Conservation (phyloP, 2,113 vertebrate species). For the Gymnarchus niloticus region DNA sequence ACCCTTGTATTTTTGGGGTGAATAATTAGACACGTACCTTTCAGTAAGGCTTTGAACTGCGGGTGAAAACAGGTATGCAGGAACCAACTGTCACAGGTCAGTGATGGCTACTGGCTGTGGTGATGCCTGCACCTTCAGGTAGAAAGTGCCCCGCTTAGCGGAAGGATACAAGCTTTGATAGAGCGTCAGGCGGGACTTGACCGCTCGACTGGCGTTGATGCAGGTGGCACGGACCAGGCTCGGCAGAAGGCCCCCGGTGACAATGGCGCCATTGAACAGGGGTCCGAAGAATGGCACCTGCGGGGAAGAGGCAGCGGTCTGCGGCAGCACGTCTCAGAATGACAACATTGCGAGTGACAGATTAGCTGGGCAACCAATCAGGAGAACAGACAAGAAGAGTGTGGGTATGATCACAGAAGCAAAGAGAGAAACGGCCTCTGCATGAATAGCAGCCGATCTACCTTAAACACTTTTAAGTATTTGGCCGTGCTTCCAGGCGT, state of each 20-base stretch:
- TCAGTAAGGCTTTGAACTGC: background rate
- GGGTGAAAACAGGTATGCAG: background rate
- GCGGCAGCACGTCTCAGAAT: background rate
- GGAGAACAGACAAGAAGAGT: no score
- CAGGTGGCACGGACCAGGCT: constrained; percentile 91
- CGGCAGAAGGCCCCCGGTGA: constrained; percentile 82
- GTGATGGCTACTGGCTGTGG: no score
- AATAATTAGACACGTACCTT: background rate
- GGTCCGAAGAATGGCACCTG: constrained; percentile 97
- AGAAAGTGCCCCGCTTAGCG: background rate
- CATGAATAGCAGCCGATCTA: background rate
- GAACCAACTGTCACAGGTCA: background rate
- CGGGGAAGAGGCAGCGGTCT: background rate
- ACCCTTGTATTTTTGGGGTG: no score
- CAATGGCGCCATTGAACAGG: constrained; percentile 88
- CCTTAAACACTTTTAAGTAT: no score
- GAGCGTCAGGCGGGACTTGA: constrained; percentile 92
- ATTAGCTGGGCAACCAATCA: background rate
- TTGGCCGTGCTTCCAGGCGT: no score
- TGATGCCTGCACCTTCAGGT: background rate
- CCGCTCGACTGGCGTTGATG: constrained; percentile 95
- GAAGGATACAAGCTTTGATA: constrained; percentile 99
- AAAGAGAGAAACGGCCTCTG: no score
- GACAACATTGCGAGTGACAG: background rate
- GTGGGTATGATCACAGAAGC: no score